phyloP scores from a whole-genome alignment of 2,113 vertebrate genomes.

The Dryoscopus gambensis region DNA sequence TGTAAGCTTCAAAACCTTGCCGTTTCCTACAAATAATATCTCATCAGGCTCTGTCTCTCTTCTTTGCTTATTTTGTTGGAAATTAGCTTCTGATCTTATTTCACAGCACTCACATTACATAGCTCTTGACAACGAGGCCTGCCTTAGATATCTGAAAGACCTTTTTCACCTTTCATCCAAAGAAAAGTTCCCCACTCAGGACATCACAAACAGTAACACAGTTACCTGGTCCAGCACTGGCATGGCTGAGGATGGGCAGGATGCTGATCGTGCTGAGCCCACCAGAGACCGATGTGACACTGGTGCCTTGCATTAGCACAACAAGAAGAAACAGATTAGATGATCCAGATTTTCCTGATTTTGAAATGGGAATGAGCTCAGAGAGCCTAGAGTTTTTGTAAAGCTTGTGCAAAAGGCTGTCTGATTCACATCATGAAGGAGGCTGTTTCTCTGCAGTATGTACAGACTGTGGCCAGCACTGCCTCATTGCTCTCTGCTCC shows the following conservation, averaged over 20 bases:
- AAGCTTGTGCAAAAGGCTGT: not conserved
- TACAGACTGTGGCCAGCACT: not conserved
- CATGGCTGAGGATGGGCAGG: not conserved
- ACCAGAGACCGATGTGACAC: not conserved
- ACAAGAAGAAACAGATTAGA: not conserved
- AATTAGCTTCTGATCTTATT: not conserved
- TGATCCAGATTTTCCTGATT: not conserved
- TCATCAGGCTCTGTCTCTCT: not conserved
- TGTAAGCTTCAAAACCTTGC: not conserved
- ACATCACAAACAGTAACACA: accelerated
- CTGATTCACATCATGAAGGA: not conserved
- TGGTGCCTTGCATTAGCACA: not conserved
- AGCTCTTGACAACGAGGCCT: not conserved
- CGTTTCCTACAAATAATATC: not conserved
- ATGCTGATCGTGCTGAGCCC: accelerated
- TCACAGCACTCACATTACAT: not conserved
- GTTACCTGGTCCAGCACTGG: not conserved
- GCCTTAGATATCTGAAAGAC: not conserved
- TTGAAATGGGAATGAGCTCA: not conserved
- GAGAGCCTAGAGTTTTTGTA: not conserved
- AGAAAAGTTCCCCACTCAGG: not conserved
- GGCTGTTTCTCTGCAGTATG: not conserved
- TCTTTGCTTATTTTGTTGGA: not conserved
- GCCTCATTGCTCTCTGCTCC: not conserved
- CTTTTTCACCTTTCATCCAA: not conserved